These are phyloP conservation scores for Drosophila mimica DNA, from an alignment of 2,888 invertebrate genomes.

Conservation along the genomic window DNA sequence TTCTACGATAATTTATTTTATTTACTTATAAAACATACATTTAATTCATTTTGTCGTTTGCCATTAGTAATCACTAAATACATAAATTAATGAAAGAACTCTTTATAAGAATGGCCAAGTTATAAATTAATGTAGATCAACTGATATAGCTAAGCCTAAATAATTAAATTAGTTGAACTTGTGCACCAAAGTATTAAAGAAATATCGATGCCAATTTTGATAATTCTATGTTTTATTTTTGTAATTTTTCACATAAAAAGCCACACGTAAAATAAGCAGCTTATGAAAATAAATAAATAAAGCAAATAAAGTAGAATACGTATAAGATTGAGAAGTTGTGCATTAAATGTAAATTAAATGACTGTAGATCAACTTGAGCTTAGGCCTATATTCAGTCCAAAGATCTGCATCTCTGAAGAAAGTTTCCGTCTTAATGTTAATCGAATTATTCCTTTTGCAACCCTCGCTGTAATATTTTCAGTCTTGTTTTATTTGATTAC, in stretches of 20 bases:
- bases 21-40: neutral
- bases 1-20: neutral
- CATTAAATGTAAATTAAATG: neutral
- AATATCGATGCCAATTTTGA: too few species aligned
- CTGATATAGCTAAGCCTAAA: too few species aligned
- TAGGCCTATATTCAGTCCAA: neutral
- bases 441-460: neutral
- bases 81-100: too few species aligned
- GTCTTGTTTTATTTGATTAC: neutral
- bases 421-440: neutral
- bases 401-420: neutral
- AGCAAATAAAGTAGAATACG: neutral
- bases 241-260: too few species aligned
- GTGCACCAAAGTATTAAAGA: too few species aligned
- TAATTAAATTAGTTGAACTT: too few species aligned
- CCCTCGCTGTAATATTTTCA: constrained; percentile 14
- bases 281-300: too few species aligned
- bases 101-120: too few species aligned
- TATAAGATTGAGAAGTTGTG: neutral
- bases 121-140: too few species aligned
- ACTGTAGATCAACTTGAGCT: neutral
- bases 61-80: too few species aligned
- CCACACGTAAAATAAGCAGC: too few species aligned
- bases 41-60: neutral
- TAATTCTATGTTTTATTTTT: too few species aligned